Evolutionary conservation across 2,113 vertebrate genomes (phyloP).

Genomic region (human (Homo sapiens)): DNA sequence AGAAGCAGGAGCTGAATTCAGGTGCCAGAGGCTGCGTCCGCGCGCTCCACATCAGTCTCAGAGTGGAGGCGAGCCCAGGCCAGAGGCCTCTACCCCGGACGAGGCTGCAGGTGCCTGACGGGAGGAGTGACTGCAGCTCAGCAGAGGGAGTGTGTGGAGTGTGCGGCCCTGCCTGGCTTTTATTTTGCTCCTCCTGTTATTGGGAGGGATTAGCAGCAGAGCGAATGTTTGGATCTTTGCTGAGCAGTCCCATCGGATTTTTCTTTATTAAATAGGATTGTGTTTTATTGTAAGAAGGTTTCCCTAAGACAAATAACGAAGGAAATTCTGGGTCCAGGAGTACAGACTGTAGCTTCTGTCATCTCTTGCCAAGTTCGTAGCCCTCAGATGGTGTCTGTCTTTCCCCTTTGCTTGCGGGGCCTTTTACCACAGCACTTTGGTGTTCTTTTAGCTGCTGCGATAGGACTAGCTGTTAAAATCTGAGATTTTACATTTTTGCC

Average conservation of each 20-base stretch:
- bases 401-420: neutral
- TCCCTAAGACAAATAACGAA: neutral
- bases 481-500: neutral
- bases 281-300: slow-evolving; percentile 12
- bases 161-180: neutral
- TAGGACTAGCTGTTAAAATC: neutral
- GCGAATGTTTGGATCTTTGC: neutral
- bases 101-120: neutral
- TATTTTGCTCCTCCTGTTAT: neutral
- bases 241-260: neutral
- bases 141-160: no score
- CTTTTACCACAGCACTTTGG: neutral
- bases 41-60: neutral
- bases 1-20: neutral
- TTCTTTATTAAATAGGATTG: neutral
- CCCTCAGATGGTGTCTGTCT: neutral
- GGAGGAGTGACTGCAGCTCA: neutral
- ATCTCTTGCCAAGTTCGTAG: neutral
- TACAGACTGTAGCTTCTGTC: neutral
- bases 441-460: neutral
- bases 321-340: neutral
- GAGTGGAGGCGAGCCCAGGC: accelerated
- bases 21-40: neutral
- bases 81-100: neutral
- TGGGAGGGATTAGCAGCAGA: neutral